phyloP scores from a whole-genome alignment of 2,888 invertebrate species.

The Caenorhabditis parvicauda region DNA sequence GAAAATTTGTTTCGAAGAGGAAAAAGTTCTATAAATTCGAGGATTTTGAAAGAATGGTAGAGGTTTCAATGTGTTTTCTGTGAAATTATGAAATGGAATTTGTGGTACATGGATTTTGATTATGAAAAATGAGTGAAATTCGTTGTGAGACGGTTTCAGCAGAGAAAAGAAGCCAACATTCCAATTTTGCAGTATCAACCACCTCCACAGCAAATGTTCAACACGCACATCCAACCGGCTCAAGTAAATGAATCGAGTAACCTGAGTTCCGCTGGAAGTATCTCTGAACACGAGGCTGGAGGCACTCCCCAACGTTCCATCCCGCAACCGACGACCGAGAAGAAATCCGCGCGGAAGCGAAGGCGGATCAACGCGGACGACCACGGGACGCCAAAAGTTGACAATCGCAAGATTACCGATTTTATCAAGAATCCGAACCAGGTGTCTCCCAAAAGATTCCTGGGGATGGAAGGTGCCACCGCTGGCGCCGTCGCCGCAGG shows the following conservation, averaged over 20 bases:
- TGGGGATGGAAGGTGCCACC: slow-evolving; percentile 4
- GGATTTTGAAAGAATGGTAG: too few relatives aligned
- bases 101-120: too few relatives aligned
- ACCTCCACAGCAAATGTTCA: slow-evolving; percentile 8
- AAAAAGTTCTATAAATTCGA: too few relatives aligned
- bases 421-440: slow-evolving; percentile 36
- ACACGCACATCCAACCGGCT: too few relatives aligned
- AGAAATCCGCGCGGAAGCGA: slow-evolving; percentile 33
- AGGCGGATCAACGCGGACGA: slow-evolving; percentile 11
- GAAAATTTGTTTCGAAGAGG: too few relatives aligned
- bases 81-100: too few relatives aligned
- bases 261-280: slow-evolving; percentile 45
- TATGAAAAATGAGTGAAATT: too few relatives aligned
- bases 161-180: too few relatives aligned
- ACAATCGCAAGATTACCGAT: slow-evolving; percentile 47
- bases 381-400: slow-evolving; percentile 39
- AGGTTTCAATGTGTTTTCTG: too few relatives aligned
- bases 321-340: slow-evolving; percentile 22
- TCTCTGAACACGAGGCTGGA: slow-evolving; percentile 31
- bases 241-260: slow-evolving; percentile 39
- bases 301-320: slow-evolving; percentile 31
- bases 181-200: too few relatives aligned
- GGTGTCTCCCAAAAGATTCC: too few relatives aligned
- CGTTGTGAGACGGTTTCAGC: too few relatives aligned
- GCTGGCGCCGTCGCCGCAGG: slow-evolving; percentile 8